These are phyloP conservation scores for Hypomecis atomaria DNA, from an alignment of 2,888 invertebrate genomes.

Conservation along the genomic window DNA sequence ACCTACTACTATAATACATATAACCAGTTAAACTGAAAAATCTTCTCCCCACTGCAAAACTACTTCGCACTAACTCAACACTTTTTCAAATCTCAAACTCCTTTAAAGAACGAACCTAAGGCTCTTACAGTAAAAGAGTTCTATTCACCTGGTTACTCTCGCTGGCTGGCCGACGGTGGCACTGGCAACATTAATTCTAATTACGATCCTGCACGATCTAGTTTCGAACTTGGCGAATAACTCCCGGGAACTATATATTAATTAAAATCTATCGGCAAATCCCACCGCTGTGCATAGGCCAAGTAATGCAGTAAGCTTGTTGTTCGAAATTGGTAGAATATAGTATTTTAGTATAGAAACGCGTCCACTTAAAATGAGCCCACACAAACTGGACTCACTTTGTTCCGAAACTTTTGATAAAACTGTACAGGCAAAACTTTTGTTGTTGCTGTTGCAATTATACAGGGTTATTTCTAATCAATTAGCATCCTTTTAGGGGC, in stretches of 20 bases:
- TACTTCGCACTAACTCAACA: background rate
- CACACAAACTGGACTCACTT: too few species aligned
- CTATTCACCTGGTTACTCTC: slow-evolving; percentile 34
- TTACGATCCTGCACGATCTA: slow-evolving; percentile 54
- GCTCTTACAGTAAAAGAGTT: background rate
- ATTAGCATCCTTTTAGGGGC: too few species aligned
- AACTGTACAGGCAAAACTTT: too few species aligned
- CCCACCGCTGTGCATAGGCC: slow-evolving; percentile 28
- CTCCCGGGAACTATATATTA: slow-evolving; percentile 64
- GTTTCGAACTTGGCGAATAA: slow-evolving; percentile 55
- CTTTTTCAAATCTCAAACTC: background rate
- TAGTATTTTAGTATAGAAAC: too few species aligned
- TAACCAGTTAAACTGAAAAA: too few species aligned
- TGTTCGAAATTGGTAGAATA: too few species aligned
- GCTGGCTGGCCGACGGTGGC: slow-evolving; percentile 40
- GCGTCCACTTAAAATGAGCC: too few species aligned
- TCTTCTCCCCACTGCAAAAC: too few species aligned
- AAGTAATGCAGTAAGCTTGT: slow-evolving; percentile 8
- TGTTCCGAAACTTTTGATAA: too few species aligned
- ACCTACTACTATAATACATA: too few species aligned
- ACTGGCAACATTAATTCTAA: slow-evolving; percentile 59
- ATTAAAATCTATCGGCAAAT: slow-evolving; percentile 61
- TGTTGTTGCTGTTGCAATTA: too few species aligned
- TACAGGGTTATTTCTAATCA: too few species aligned
- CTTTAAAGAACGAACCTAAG: background rate